Conservation (phyloP, 2,113 vertebrate species). For the Gymnocephalus cernua region DNA sequence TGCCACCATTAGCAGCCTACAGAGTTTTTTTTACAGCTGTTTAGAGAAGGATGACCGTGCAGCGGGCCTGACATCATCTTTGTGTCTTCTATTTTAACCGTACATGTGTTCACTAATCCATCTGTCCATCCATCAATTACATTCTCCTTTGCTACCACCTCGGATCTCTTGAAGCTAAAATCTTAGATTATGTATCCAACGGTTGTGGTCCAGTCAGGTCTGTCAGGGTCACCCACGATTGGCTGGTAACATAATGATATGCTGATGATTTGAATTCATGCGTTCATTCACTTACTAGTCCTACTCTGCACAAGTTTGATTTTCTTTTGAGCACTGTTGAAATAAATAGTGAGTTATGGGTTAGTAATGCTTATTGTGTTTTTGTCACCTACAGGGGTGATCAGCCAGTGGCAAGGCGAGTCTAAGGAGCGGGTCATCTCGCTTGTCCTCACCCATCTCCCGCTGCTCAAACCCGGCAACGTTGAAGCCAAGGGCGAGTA, state of each 20-base stretch:
- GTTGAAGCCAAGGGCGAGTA: constrained; percentile 96
- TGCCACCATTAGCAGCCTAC: constrained; percentile 9
- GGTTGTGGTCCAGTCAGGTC: background rate
- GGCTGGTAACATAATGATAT: background rate
- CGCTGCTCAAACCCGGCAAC: constrained; percentile 96
- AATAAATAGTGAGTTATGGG: background rate
- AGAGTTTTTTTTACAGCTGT: constrained; percentile 17
- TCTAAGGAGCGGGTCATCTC: constrained; percentile 97
- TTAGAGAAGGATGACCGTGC: constrained; percentile 41
- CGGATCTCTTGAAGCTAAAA: background rate
- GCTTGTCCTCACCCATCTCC: constrained; percentile 94
- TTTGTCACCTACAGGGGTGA: constrained; percentile 85
- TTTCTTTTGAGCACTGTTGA: background rate
- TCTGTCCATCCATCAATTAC: constrained; percentile 20
- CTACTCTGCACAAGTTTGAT: background rate
- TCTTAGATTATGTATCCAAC: background rate
- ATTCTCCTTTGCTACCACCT: background rate
- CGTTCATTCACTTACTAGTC: background rate
- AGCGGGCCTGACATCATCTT: constrained; percentile 37
- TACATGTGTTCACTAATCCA: constrained; percentile 38
- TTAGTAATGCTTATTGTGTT: background rate
- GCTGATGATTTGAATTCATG: background rate
- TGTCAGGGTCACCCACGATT: background rate
- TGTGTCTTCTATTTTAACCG: constrained; percentile 28
- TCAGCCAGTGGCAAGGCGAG: constrained; percentile 97